phyloP scores from a whole-genome alignment of 1,140 invertebrate genomes.

The Leptinotarsa undecemlineata region DNA sequence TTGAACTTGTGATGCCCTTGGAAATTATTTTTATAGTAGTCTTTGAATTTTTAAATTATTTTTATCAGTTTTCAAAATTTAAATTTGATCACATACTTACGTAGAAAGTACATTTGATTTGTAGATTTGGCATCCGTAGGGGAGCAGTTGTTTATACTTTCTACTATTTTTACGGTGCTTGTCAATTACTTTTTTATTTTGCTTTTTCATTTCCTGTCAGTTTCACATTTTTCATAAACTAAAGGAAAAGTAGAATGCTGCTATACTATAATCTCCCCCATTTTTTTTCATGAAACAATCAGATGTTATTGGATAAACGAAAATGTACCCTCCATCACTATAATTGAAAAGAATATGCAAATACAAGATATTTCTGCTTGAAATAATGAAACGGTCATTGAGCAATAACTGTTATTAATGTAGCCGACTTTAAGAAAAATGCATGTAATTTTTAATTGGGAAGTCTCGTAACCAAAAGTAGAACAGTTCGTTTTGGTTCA shows the following conservation, averaged over 20 bases:
- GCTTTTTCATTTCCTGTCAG: not conserved
- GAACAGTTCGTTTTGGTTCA: not conserved
- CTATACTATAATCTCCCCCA: no score
- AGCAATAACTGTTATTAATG: not conserved
- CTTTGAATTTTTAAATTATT: no score
- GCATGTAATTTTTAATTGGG: conserved; percentile 2
- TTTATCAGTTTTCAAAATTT: no score
- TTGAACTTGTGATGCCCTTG: no score
- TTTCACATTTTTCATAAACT: not conserved
- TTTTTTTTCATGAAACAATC: not conserved
- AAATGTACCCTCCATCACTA: not conserved
- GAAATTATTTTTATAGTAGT: no score
- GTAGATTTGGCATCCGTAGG: no score
- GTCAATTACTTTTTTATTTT: not conserved
- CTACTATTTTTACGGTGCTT: no score
- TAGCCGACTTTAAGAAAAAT: not conserved
- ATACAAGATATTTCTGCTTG: not conserved
- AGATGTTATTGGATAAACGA: not conserved
- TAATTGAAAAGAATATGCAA: not conserved
- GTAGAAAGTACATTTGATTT: no score
- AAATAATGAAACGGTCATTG: not conserved
- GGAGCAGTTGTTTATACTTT: no score
- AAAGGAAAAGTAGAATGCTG: not conserved
- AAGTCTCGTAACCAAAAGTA: not conserved
- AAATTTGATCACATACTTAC: no score